Conservation (phyloP, 2,888 invertebrate genomes). For the Cartodere bifasciata region DNA sequence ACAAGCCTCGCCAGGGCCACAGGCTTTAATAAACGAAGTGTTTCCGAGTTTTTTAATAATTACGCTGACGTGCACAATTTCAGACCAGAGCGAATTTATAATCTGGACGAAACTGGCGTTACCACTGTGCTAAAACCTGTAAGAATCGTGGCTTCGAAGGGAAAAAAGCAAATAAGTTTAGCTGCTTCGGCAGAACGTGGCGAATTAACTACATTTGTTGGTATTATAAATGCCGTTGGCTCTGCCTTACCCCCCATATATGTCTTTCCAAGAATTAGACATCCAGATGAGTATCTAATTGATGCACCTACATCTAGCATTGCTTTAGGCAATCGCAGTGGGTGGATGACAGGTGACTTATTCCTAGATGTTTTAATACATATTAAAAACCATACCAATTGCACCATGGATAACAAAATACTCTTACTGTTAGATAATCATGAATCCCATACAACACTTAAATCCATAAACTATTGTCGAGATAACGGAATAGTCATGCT, state of each 20-base stretch:
- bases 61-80: slow-evolving; percentile 6
- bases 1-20: slow-evolving; percentile 14
- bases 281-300: slow-evolving; percentile 12
- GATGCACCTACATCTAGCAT: slow-evolving; percentile 12
- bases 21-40: slow-evolving; percentile 10
- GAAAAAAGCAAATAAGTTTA: slow-evolving; percentile 11
- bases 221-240: slow-evolving; percentile 10
- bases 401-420: slow-evolving; percentile 17
- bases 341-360: slow-evolving; percentile 13
- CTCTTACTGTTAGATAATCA: slow-evolving; percentile 20
- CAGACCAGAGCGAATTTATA: slow-evolving; percentile 9
- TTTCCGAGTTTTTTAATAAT: slow-evolving; percentile 12
- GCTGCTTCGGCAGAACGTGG: slow-evolving; percentile 10
- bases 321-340: slow-evolving; percentile 11
- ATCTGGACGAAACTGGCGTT: slow-evolving; percentile 8
- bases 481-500: slow-evolving; percentile 24
- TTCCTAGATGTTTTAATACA: slow-evolving; percentile 21
- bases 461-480: slow-evolving; percentile 22
- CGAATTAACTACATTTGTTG: slow-evolving; percentile 9
- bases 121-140: slow-evolving; percentile 8
- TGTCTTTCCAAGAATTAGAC: slow-evolving; percentile 9
- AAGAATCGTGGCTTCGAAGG: slow-evolving; percentile 9
- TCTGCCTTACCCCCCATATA: slow-evolving; percentile 9
- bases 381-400: slow-evolving; percentile 14
- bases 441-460: slow-evolving; percentile 23